Conservation (phyloP, 2,113 vertebrate genomes). For the Dicrurus megarhynchus region DNA sequence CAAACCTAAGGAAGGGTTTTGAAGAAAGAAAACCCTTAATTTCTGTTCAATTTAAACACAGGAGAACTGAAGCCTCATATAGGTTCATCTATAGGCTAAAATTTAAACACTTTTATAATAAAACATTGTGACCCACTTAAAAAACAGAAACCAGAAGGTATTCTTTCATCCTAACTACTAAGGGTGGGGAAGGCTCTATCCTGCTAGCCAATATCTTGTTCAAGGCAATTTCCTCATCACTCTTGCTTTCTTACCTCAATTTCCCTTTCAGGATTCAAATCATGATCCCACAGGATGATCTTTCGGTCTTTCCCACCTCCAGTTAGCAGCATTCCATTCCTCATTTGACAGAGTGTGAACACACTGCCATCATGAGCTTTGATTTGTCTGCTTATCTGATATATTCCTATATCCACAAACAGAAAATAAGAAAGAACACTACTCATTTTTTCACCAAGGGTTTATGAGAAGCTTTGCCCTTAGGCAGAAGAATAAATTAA, state of each 20-base stretch:
- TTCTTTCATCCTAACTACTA: background rate
- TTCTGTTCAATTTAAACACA: background rate
- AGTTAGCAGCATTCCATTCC: conserved; percentile 90
- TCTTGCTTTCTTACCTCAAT: conserved; percentile 84
- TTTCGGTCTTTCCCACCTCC: conserved; percentile 95
- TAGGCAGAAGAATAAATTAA: background rate
- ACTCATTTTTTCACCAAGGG: background rate
- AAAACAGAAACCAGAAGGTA: background rate
- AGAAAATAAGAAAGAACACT: background rate
- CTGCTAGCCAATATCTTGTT: background rate
- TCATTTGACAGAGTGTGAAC: conserved; percentile 94
- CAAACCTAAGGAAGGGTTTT: background rate
- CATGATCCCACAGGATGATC: conserved; percentile 94
- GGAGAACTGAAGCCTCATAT: background rate
- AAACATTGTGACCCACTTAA: background rate
- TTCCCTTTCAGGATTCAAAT: conserved; percentile 87
- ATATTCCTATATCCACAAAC: conserved; percentile 74
- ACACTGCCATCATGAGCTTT: conserved; percentile 96
- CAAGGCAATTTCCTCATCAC: background rate
- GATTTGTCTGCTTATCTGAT: conserved; percentile 92
- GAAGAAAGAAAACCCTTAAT: background rate
- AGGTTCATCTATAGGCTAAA: background rate
- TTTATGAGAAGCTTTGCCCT: background rate
- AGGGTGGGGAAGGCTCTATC: background rate
- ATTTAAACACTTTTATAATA: background rate